A percentile compares a stretch with the other conserved stretches of the same genome.
Evolutionary conservation across 2,888 invertebrate species (phyloP).

Genomic region (Heliconius aoede): DNA sequence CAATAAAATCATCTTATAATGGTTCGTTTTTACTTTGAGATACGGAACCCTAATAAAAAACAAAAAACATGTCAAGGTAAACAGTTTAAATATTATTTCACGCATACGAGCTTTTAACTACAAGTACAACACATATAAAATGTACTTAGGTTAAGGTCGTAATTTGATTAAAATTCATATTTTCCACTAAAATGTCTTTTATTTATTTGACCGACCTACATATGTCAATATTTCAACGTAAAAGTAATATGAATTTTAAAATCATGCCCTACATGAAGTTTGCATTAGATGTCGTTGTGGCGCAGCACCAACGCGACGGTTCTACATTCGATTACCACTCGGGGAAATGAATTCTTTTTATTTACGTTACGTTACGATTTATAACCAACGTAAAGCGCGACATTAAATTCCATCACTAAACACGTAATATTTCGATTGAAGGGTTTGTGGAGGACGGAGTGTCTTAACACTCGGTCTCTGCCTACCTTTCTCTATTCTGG

Average conservation of each 20-base stretch:
- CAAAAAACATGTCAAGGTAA: background rate
- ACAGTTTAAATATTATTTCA: background rate
- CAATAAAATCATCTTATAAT: background rate
- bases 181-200: background rate
- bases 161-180: conserved; percentile 3
- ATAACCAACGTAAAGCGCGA: no score
- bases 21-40: background rate
- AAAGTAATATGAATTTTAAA: background rate
- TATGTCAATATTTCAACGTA: background rate
- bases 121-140: background rate
- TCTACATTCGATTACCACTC: background rate
- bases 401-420: background rate
- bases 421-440: background rate
- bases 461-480: background rate
- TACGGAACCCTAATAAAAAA: background rate
- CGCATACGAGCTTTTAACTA: background rate
- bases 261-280: background rate
- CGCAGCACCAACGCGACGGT: background rate
- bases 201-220: background rate
- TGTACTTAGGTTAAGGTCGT: background rate
- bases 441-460: background rate
- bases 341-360: background rate
- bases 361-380: no score
- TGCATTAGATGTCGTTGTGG: background rate
- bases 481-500: background rate